Evolutionary conservation across 2,113 vertebrate species (phyloP).

Genomic region (Eublepharis macularius): DNA sequence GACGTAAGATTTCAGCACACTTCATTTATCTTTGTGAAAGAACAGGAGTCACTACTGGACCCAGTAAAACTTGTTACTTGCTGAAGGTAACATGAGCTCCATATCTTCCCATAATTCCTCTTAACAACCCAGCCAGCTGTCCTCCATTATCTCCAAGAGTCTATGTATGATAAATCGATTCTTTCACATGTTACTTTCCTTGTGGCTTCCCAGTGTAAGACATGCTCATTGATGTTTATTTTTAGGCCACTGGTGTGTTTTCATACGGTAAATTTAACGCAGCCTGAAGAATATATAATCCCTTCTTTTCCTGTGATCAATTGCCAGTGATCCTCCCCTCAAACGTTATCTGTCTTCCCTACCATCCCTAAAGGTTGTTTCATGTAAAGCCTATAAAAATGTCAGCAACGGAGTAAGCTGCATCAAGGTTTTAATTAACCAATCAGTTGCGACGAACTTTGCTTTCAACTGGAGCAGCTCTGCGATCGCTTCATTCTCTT

Average conservation of each 20-base stretch:
- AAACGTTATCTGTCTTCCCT: conserved; percentile 60
- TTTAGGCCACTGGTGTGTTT: conserved; percentile 62
- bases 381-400: conserved; percentile 69
- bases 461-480: conserved; percentile 47
- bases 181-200: conserved; percentile 20
- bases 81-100: not conserved
- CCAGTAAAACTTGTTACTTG: not conserved
- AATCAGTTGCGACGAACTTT: conserved; percentile 45
- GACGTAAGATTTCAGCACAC: not conserved
- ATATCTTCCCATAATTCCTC: not conserved
- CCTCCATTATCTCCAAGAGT: not conserved
- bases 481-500: conserved; percentile 42
- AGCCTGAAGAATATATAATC: conserved; percentile 44
- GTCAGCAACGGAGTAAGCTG: conserved; percentile 65
- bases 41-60: rapidly evolving
- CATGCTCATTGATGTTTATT: conserved; percentile 68
- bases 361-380: conserved; percentile 64
- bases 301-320: conserved; percentile 68
- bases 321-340: conserved; percentile 64
- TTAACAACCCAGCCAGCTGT: not conserved
- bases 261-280: conserved; percentile 36
- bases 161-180: not conserved
- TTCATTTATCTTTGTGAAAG: conserved; percentile 1
- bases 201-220: conserved; percentile 54
- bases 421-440: conserved; percentile 71